Evolutionary conservation across 2,888 invertebrate species (phyloP).

Genomic region (Dasysyrphus tricinctus): DNA sequence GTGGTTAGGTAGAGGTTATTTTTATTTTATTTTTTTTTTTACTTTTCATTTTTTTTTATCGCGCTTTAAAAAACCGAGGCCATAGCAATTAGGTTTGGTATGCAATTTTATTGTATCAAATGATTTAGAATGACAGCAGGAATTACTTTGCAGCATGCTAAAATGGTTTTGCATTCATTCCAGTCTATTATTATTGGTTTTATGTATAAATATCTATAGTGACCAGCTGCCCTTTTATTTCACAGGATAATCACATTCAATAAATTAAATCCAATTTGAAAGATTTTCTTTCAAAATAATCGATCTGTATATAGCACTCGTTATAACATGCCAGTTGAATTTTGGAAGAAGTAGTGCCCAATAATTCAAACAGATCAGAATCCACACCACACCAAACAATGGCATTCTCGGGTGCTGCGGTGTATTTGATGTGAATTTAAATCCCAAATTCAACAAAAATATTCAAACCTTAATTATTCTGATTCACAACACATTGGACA

Average conservation of each 20-base stretch:
- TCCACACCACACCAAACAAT: too few species aligned
- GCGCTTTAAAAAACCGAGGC: conserved; percentile 45
- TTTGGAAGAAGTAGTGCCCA: too few species aligned
- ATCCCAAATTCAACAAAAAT: too few species aligned
- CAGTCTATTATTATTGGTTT: conserved; percentile 2
- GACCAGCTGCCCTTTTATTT: neutral
- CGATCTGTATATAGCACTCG: too few species aligned
- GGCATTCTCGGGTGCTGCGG: too few species aligned
- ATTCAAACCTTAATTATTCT: too few species aligned
- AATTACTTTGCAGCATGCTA: conserved; percentile 12
- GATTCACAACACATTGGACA: too few species aligned
- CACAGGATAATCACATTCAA: neutral
- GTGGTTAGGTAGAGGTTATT: conserved; percentile 4
- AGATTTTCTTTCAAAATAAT: too few species aligned
- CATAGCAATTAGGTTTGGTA: conserved; percentile 60
- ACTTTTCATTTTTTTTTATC: conserved; percentile 15
- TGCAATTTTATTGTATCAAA: conserved; percentile 58
- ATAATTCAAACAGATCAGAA: too few species aligned
- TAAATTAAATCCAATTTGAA: too few species aligned
- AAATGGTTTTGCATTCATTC: conserved; percentile 19
- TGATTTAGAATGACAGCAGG: conserved; percentile 57
- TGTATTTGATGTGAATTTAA: too few species aligned
- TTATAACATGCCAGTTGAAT: too few species aligned
- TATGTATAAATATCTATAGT: neutral
- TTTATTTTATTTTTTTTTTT: neutral